phyloP scores from a whole-genome alignment of 2,888 invertebrate species.

The Apamea monoglypha region DNA sequence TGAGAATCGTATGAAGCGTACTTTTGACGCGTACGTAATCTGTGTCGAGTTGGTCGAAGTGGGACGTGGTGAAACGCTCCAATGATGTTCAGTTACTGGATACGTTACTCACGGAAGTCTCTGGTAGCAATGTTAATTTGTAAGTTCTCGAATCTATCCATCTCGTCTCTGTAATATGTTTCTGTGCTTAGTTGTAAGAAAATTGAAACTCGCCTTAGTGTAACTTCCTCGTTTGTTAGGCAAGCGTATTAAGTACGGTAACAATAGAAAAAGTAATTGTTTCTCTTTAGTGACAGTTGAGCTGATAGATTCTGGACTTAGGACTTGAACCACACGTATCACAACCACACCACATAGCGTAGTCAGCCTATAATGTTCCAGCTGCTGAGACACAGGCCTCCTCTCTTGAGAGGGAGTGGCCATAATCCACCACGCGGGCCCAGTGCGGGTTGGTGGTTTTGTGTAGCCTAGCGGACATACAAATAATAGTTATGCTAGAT shows the following conservation, averaged over 20 bases:
- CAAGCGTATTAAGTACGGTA: background rate
- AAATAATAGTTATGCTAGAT: slow-evolving; percentile 8
- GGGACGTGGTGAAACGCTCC: slow-evolving; percentile 38
- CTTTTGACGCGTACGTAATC: slow-evolving; percentile 51
- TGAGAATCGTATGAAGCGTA: slow-evolving; percentile 45
- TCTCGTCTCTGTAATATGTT: background rate
- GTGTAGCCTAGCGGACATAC: background rate
- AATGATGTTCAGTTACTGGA: slow-evolving; percentile 50
- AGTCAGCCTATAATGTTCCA: background rate
- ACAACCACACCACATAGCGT: too few relatives aligned
- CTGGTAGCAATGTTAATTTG: background rate
- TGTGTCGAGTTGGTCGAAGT: slow-evolving; percentile 44
- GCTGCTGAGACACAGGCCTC: background rate
- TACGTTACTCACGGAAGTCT: background rate
- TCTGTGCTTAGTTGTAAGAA: background rate
- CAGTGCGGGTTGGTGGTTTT: background rate
- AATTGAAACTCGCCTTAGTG: background rate
- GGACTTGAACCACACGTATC: too few relatives aligned
- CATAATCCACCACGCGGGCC: background rate
- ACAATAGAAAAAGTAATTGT: background rate
- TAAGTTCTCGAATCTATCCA: background rate
- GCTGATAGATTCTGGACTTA: background rate
- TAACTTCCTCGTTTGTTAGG: background rate
- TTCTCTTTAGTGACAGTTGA: background rate
- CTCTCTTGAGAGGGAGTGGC: background rate